phyloP scores from a whole-genome alignment of 2,113 vertebrate species.

The Panthera tigris region DNA sequence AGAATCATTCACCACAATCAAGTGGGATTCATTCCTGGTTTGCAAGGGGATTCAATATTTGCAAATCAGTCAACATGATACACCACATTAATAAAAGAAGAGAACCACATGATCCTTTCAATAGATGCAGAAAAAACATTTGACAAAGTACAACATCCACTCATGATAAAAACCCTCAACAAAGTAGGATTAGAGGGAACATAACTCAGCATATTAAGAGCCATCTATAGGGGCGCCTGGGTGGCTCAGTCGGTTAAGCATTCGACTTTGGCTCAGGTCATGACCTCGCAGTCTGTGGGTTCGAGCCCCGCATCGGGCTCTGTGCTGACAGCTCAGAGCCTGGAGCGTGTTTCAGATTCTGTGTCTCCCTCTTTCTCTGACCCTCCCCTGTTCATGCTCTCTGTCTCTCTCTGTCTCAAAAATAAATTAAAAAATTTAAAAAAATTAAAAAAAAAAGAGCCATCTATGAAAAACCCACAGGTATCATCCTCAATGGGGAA shows the following conservation, averaged over 20 bases:
- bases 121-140: not conserved
- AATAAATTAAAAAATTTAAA: no score
- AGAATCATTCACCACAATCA: not conserved
- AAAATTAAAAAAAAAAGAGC: no score
- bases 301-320: no score
- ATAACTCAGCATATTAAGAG: not conserved
- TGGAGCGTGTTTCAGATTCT: no score
- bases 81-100: not conserved
- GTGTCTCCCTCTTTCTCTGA: no score
- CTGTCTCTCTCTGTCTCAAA: no score
- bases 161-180: not conserved
- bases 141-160: not conserved
- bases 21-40: not conserved
- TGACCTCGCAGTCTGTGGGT: no score
- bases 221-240: not conserved
- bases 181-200: not conserved
- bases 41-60: not conserved
- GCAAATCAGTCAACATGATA: not conserved
- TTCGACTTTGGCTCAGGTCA: no score
- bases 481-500: not conserved
- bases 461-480: not conserved
- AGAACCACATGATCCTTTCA: not conserved
- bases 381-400: no score
- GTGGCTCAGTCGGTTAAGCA: no score
- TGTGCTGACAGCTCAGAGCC: no score